Base-by-base conservation (phyloP, 1,140 invertebrate genomes). In the Drosophila lowei region DNA sequence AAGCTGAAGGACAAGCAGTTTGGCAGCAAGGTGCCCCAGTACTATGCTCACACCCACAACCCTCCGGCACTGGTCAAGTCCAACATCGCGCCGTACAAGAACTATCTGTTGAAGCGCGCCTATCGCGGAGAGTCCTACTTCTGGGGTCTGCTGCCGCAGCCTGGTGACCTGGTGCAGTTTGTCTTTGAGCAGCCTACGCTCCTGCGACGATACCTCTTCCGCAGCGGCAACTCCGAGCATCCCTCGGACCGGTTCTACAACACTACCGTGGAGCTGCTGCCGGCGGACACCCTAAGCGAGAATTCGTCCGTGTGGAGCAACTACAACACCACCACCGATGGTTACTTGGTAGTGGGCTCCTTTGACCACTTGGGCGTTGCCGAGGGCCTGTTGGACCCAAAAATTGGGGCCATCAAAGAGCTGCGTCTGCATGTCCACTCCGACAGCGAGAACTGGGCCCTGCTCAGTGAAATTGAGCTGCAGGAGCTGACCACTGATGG, bases 1-100 rank as follows among this genome's bases (percentile, higher is more conserved):
- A 98, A 98, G 92, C 92, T 99, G 0, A 98, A 98, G 96, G 97
- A 99, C 91, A 96, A 96, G 90, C 96, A 98, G 84, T 99, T 98
- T 92, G 97, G 97, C 8, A 85, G 64, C 54, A 97, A 97, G 91
- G 93, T 97, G 25, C 94, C 95, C 13, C 92, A 97, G 9, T 97
- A 95, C 91, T 96, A 95, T 85, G 94, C 96, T 0, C 96, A 97
- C 75, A 93, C 94, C n/a, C 97, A 97, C 90, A 96, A 96, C 52
- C 95, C 96, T 9, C 93, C 96, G 5, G 96, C 97, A 1, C 92
- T 92, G 48, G 93, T 98, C 0, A 93, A 94, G 21, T 95, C 96
- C 13, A 94, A 94, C 59, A 96, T 99, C 49, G 96, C 95, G 77
- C 93, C 95, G 6, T 98, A 98, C 90, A 96, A 97, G 79, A 95